Evolutionary conservation across 2,888 invertebrate genomes (phyloP), one percentile per base, ranked within the genome.

Genomic region (Lepidocyrtinus sp.): DNA sequence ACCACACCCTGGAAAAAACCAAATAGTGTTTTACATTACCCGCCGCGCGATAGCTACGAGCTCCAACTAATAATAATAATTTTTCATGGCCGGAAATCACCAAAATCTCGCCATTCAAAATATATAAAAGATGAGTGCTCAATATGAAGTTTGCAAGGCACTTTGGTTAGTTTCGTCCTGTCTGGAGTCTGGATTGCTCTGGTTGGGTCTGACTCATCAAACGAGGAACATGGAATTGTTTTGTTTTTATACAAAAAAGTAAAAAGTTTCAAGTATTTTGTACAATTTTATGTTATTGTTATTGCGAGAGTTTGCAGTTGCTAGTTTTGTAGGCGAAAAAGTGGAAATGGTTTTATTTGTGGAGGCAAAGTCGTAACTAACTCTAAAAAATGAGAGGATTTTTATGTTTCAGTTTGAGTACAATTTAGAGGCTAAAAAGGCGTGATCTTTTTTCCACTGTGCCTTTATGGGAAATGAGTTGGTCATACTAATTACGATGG

Each of bases 61-160:
- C 36, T 36, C 36, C 5, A 36, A 36, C 5, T 12, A 36, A 36
- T 36, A 36, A 36, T 36, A 36, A 61, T 81, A 83, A 83, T 81
- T 85, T 83, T 83, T 82, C 83, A 83, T 73, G 83, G 83, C 83
- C 83, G 85, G 83, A 85, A 85, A 85, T 83, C 82, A 79, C 73
- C 81, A 82, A 82, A 85, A 83, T 83, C 83, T 84, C 81, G 69
- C 83, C 82, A 82, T 84, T 84, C 73, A 25, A 36, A 36, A 12
- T 7, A 12, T 36, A 36, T 36, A 36, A 36, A 36, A 36, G 36
- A 36, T 36, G 36, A 36, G 36, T 7, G 36, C 36, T 7, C 36
- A 7, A 36, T 12, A 36, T n/a, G n/a, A n/a, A n/a, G n/a, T n/a
- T n/a, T n/a, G n/a, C n/a, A n/a, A n/a, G n/a, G n/a, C n/a, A n/a